Evolutionary conservation across 2,888 invertebrate genomes (phyloP).

Genomic region (Luffia ferchaultella): DNA sequence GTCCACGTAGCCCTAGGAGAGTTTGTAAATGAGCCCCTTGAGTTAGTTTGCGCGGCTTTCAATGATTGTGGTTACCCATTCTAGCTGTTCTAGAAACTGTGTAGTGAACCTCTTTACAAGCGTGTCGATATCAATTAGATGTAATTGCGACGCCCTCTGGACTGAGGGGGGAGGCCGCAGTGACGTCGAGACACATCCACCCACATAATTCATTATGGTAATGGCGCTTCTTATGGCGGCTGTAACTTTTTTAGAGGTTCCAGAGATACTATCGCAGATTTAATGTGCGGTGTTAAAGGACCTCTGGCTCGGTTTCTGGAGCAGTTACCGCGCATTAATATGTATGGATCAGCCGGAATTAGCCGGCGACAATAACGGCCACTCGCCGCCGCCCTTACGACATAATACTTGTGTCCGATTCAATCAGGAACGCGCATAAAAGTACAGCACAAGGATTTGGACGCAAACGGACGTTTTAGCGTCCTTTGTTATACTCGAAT

Average conservation of each 20-base stretch:
- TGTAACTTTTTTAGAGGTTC: conserved; percentile 36
- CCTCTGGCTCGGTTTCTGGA: neutral
- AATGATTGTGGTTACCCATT: too few species aligned
- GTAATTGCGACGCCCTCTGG: too few species aligned
- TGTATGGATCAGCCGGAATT: neutral
- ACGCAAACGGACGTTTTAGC: neutral
- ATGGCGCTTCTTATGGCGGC: conserved; percentile 45
- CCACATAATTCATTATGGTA: conserved; percentile 55
- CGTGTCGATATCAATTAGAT: too few species aligned
- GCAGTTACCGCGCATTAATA: neutral
- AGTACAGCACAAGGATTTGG: neutral
- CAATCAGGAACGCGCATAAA: neutral
- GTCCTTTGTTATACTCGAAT: too few species aligned
- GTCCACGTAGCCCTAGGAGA: too few species aligned
- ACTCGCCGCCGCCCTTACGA: neutral
- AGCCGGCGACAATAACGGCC: neutral
- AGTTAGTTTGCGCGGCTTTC: too few species aligned
- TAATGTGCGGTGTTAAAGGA: conserved; percentile 8
- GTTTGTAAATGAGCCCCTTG: too few species aligned
- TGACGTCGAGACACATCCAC: conserved; percentile 20
- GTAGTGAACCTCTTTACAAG: too few species aligned
- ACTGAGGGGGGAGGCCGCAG: neutral
- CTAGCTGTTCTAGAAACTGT: too few species aligned
- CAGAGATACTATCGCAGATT: conserved; percentile 19
- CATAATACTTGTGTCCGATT: neutral